phyloP scores from a whole-genome alignment of 64 coral and sea anemone species.

The Orbicella faveolata region DNA sequence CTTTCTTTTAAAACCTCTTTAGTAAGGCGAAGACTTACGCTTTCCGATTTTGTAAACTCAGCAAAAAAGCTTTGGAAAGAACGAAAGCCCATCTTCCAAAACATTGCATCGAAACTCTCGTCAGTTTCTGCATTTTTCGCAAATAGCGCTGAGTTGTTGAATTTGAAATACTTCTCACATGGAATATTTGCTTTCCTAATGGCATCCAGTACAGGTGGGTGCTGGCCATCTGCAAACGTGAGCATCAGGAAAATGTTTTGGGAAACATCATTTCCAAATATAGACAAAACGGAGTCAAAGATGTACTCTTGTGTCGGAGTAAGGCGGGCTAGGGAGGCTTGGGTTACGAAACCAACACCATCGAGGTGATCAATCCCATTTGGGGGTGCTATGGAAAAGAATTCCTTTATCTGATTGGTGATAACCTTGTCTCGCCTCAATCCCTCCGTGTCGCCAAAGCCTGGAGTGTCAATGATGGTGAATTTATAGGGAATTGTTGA shows the following conservation, averaged over 20 bases:
- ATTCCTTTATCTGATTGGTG: conserved; percentile 40
- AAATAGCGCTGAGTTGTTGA: conserved; percentile 53
- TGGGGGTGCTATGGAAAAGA: conserved; percentile 19
- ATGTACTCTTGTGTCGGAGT: conserved; percentile 53
- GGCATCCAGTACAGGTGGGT: conserved; percentile 27
- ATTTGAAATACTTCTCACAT: conserved; percentile 28
- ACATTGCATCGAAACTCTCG: conserved; percentile 29
- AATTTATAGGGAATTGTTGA: not conserved
- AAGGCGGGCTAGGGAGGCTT: conserved; percentile 19
- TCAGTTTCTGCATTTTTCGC: not conserved
- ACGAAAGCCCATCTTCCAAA: conserved; percentile 41
- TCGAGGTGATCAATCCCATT: conserved; percentile 38
- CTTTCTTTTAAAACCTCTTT: conserved; percentile 37
- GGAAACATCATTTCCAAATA: conserved; percentile 52
- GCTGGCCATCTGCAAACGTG: conserved; percentile 47
- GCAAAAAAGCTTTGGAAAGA: conserved; percentile 15
- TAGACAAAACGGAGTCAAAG: conserved; percentile 39
- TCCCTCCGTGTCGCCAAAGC: conserved; percentile 43
- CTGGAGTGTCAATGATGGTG: conserved; percentile 42
- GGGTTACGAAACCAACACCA: conserved; percentile 32
- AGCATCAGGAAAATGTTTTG: conserved; percentile 58
- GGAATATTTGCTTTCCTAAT: conserved; percentile 19
- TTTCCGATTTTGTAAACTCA: not conserved
- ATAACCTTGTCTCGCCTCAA: conserved; percentile 26
- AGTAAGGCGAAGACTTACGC: conserved; percentile 34